Base-by-base conservation (phyloP, 2,888 invertebrate genomes). In the Pelosia muscerda region DNA sequence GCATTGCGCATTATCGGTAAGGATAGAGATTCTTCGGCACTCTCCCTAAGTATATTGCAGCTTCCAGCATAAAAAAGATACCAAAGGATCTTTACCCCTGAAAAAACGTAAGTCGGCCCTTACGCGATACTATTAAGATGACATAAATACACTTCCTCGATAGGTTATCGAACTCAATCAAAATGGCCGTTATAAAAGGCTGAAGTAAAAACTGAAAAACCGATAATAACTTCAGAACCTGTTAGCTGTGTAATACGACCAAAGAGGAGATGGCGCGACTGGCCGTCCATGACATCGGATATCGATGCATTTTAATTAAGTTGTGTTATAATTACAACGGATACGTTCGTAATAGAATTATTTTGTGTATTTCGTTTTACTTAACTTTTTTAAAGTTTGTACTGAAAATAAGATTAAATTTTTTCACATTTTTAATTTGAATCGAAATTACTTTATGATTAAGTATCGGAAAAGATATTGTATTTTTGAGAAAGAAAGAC, bases 231-330 rank as follows among this genome's bases (percentile, higher is more conserved):
- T 66, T 63, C 63, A 57, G 54, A 57, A 66, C 59, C 65, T 74
- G 70, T 75, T 69, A 71, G 42, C 54, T 54, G 55, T 58, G 76
- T 74, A 75, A 77, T 72, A 65, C 74, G 62, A 72, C 69, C 25
- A 77, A 79, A 79, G 71, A 74, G 63, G 68, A 65, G 53, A 58
- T 63, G n/a, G n/a, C 22, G 55, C 53, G 42, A 22, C 62, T 55
- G 53, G 61, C 57, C 59, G 19, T 55, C 68, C 59, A 49, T 38
- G 68, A n/a, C 61, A 70, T 26, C 49, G 65, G 61, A 67, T 66
- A 76, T 78, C 77, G 75, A 76, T 74, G 66, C 76, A 79, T 82
- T 85, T 84, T 78, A 83, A 86, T 86, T 85, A 84, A 76, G 76
- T 75, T 66, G 66, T 81, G 73, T 84, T 81, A 81, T 82, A 80